phyloP scores from a whole-genome alignment of 2,888 invertebrate species.

The Cantharis rufa region DNA sequence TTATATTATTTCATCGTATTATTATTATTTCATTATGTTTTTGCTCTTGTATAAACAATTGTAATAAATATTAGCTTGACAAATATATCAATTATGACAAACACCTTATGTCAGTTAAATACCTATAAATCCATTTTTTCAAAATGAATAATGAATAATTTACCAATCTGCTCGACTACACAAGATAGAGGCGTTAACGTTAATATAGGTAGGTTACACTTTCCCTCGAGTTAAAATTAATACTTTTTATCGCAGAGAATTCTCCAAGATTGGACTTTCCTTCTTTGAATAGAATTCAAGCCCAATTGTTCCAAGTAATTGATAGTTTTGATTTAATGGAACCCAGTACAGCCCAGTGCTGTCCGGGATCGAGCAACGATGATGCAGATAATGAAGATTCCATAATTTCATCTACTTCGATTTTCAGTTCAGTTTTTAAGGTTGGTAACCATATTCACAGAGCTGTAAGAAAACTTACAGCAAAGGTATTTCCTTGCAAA shows the following conservation, averaged over 20 bases:
- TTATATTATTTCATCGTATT: background rate
- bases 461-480: background rate
- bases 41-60: background rate
- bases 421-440: constrained; percentile 19
- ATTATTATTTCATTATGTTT: background rate
- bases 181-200: constrained; percentile 19
- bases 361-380: constrained; percentile 18
- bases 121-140: background rate
- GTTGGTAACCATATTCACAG: background rate
- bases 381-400: constrained; percentile 38
- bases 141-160: background rate
- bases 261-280: constrained; percentile 4
- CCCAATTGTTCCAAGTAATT: constrained; percentile 39
- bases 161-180: background rate
- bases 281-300: constrained; percentile 29
- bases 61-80: background rate
- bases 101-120: background rate
- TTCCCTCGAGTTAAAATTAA: background rate
- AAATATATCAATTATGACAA: background rate
- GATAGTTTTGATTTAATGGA: constrained; percentile 36
- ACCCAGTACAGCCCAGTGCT: constrained; percentile 25
- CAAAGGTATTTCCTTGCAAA: background rate
- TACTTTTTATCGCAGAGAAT: background rate
- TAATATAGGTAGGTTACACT: background rate
- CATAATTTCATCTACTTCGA: constrained; percentile 16